phyloP scores from a whole-genome alignment of 2,113 vertebrate genomes.

The Synchiropus splendidus region DNA sequence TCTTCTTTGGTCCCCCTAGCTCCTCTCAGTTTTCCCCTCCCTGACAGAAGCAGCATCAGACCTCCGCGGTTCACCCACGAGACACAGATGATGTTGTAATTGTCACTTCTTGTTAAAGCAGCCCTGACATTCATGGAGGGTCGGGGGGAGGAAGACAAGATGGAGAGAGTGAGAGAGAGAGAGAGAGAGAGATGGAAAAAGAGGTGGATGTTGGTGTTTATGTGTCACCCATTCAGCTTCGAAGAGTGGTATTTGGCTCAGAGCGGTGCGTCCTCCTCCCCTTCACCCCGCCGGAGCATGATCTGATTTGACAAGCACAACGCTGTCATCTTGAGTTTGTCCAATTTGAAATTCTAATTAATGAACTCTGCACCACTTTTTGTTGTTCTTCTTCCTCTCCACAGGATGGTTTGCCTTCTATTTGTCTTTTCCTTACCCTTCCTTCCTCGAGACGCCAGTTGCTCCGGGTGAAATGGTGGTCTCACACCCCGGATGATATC shows the following conservation, averaged over 20 bases:
- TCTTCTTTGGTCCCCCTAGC: constrained; percentile 9
- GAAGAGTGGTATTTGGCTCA: constrained; percentile 54
- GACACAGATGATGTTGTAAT: constrained; percentile 56
- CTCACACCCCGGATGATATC: constrained; percentile 54
- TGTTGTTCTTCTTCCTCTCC: constrained; percentile 28
- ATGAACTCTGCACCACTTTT: constrained; percentile 64
- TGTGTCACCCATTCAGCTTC: constrained; percentile 49
- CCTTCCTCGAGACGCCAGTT: constrained; percentile 15
- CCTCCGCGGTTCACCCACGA: constrained; percentile 37
- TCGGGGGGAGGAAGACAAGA: constrained; percentile 46
- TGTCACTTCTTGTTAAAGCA: constrained; percentile 64
- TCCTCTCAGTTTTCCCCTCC: neutral
- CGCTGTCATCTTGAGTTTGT: constrained; percentile 71
- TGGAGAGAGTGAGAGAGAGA: constrained; percentile 35
- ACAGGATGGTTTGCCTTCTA: constrained; percentile 45
- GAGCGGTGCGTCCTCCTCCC: constrained; percentile 42
- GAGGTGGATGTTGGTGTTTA: too few species aligned
- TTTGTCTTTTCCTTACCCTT: constrained; percentile 50
- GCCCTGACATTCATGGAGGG: constrained; percentile 47
- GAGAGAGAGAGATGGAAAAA: neutral
- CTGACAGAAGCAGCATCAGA: constrained; percentile 21
- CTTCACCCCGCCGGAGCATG: constrained; percentile 47
- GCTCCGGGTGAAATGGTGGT: constrained; percentile 28
- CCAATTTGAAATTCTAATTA: constrained; percentile 75
- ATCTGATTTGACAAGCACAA: constrained; percentile 68